A percentile compares a stretch with the other conserved stretches of the same genome.
Evolutionary conservation across 2,113 vertebrate species (phyloP).

Genomic region (Oenanthe oenanthe): DNA sequence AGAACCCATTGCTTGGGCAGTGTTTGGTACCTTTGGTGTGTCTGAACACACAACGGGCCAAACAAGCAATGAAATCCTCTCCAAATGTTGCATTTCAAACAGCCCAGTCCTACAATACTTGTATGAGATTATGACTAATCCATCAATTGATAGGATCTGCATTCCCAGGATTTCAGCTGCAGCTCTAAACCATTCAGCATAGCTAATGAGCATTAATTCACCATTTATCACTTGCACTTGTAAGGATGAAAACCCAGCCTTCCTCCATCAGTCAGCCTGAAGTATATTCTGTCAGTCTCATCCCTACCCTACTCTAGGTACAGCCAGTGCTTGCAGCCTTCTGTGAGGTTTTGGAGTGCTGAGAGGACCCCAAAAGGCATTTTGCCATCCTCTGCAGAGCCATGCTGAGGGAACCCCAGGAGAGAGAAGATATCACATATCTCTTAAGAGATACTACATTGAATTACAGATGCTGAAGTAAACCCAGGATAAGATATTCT

Average conservation of each 20-base stretch:
- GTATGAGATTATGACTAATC: not conserved
- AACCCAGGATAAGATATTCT: not conserved
- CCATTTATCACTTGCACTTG: not conserved
- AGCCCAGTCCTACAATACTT: not conserved
- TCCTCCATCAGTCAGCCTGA: not conserved
- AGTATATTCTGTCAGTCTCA: not conserved
- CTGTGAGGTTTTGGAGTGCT: not conserved
- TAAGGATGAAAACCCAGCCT: not conserved
- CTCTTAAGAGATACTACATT: not conserved
- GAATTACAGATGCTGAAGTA: not conserved
- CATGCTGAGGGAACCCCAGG: not conserved
- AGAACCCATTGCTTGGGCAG: not conserved
- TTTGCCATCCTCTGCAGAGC: not conserved
- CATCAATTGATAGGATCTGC: not conserved
- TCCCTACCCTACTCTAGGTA: not conserved
- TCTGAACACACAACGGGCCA: not conserved
- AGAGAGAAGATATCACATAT: not conserved
- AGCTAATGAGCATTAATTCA: slow-evolving; percentile 29
- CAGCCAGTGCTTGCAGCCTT: not conserved
- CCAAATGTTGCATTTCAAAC: slow-evolving; percentile 5
- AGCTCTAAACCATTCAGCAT: not conserved
- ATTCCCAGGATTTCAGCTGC: slow-evolving; percentile 5
- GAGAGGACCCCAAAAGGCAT: not conserved
- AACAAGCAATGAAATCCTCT: not conserved
- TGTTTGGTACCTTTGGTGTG: not conserved